Evolutionary conservation across 2,113 vertebrate genomes (phyloP), one percentile per base, ranked within the genome.

Genomic region (Helogale parvula): DNA sequence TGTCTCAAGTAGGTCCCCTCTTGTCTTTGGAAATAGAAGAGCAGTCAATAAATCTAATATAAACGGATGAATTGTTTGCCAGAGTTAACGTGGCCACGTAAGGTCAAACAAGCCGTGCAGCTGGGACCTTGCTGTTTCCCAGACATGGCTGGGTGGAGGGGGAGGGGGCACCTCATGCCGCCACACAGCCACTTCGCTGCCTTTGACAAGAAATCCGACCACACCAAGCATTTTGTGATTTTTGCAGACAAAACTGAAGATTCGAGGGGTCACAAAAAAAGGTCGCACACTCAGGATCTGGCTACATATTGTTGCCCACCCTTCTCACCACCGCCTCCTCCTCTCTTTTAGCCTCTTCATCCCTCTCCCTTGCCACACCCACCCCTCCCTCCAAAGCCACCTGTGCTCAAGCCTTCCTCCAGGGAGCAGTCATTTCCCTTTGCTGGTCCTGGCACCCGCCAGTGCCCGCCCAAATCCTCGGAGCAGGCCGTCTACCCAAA

Each of bases 1-100:
- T 74, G 1, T 17, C 12, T 95, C 63, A n/a, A 63, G 7, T 63
- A 68, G 54, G 21, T 45, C 50, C 16, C 13, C 82, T 54, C 80
- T 47, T 54, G 11, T 76, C 41, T 92, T 66, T 84, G n/a, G 80
- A 84, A 87, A 41, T 87, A 66, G 74, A 81, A 69, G 7, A 33
- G 15, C 45, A 72, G 69, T 52, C 47, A 79, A 45, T n/a, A 72
- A 86, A 33, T 69, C 71, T 38, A 38, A 72, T 52, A 33, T 7
- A 88, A 68, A 76, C 2, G 8, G 47, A 57, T 0, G 2, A 79
- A 41, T 80, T 47, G 68, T 52, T n/a, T 0, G 2, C 27, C 35
- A 50, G 80, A 54, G 84, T 35, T 76, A 77, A 15, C 0, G 33
- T 57, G n/a, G 33, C 16, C 11, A 4, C 9, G 4, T 25, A 47